Evolutionary conservation across 2,113 vertebrate genomes (phyloP).

Genomic region (Isichthys henryi): DNA sequence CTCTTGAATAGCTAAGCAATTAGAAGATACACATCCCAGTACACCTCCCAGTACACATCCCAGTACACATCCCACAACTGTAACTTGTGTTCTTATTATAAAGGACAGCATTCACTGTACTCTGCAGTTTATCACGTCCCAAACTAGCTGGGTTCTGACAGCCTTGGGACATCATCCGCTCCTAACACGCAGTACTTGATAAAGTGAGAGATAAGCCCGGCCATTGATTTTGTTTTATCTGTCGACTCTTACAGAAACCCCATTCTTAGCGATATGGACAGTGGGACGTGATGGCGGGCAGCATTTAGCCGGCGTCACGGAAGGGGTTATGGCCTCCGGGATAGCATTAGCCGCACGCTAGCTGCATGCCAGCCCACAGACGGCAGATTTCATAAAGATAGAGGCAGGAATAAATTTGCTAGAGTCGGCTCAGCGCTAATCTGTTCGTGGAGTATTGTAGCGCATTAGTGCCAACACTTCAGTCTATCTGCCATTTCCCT

Average conservation of each 20-base stretch:
- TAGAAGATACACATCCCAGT: background rate
- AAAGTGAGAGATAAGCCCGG: background rate
- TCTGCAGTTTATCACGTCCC: background rate
- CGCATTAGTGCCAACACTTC: conserved; percentile 74
- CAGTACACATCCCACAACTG: background rate
- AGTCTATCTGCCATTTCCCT: conserved; percentile 70
- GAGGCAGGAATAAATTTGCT: conserved; percentile 66
- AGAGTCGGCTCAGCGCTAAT: conserved; percentile 65
- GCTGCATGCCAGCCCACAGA: conserved; percentile 69
- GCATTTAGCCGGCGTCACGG: background rate
- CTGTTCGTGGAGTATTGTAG: conserved; percentile 75
- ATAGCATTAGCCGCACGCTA: conserved; percentile 62
- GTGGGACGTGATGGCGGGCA: background rate
- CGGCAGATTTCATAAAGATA: conserved; percentile 72
- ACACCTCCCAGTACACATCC: background rate
- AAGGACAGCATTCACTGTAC: background rate
- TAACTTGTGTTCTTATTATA: background rate
- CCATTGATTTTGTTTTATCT: background rate
- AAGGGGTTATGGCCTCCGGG: background rate
- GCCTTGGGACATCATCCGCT: background rate
- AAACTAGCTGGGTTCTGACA: background rate
- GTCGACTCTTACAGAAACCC: background rate
- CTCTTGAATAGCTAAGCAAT: background rate
- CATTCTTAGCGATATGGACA: background rate
- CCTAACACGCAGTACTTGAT: background rate